Evolutionary conservation across 2,888 invertebrate genomes (phyloP).

Genomic region (Blera fallax): DNA sequence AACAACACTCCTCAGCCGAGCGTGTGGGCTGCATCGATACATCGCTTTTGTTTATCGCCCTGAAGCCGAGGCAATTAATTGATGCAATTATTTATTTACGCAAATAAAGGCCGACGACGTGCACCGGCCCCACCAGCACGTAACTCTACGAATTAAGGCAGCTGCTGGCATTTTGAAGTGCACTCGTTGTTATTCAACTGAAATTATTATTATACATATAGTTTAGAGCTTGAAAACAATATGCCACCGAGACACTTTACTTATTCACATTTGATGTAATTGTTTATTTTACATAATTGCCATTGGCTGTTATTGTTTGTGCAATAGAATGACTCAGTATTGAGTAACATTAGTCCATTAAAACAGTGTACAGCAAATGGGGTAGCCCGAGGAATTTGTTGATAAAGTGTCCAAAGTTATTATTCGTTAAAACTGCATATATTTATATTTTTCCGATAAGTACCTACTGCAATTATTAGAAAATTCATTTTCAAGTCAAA

Average conservation of each 20-base stretch:
- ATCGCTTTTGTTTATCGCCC: conserved; percentile 67
- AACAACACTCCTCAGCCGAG: neutral
- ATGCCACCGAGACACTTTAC: conserved; percentile 42
- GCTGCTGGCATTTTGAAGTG: conserved; percentile 43
- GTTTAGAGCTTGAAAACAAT: conserved; percentile 45
- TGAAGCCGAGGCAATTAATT: conserved; percentile 64
- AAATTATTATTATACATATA: conserved; percentile 40
- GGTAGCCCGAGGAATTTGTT: neutral
- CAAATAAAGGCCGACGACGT: conserved; percentile 66
- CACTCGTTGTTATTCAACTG: conserved; percentile 48
- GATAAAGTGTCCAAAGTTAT: neutral
- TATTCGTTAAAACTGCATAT: no score
- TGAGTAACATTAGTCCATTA: neutral
- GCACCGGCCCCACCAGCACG: conserved; percentile 27
- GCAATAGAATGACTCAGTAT: conserved; percentile 3
- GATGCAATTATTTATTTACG: conserved; percentile 72
- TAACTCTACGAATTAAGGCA: conserved; percentile 36
- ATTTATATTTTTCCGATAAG: no score
- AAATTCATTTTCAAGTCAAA: no score
- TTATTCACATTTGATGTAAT: conserved; percentile 53
- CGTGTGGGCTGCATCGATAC: conserved; percentile 62
- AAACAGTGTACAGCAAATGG: neutral
- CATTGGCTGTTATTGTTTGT: conserved; percentile 24
- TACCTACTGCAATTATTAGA: no score
- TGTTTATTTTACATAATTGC: conserved; percentile 45